Base-by-base conservation (phyloP, 1,140 invertebrate species). In the Philopotamus ludificatus region DNA sequence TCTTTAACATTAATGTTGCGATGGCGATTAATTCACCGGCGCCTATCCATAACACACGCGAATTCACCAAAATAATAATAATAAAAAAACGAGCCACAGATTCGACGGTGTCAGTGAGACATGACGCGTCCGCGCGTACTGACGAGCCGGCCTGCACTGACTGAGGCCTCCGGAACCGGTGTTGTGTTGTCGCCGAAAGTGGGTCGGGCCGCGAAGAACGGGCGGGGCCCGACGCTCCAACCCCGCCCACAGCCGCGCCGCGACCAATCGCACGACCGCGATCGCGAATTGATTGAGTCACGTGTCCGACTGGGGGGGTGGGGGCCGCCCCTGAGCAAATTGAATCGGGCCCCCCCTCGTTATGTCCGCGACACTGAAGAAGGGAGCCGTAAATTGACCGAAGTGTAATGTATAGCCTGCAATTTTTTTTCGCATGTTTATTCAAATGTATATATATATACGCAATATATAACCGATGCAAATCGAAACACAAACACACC, bases 11-110 rank as follows among this genome's bases (percentile, higher is more conserved):
- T 60, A 70, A 70, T 66, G 28, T 51, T 41, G 22, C 20, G 15
- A 51, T 53, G 39, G 45, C 2, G 18, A 23, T 58, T 77, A 78
- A 73, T 71, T 74, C 77, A 70, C 74, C 76, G 53, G 76, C 79
- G 60, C 34, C 23, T 12, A 20, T 47, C 50, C 41, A 39, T 45
- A 28, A 21, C 12, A 23, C 15, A 59, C 20, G n/a, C 7, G 18
- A 23, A 23, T 9, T 42, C 20, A 45, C 4, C n/a, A 42, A 60
- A 44, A 44, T n/a, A n/a, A n/a, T n/a, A n/a, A n/a, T n/a, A n/a
- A n/a, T n/a, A n/a, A n/a, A n/a, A n/a, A n/a, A n/a, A n/a, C n/a
- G n/a, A n/a, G n/a, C n/a, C n/a, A n/a, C n/a, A n/a, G n/a, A n/a
- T n/a, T n/a, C n/a, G n/a, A n/a, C n/a, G n/a, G n/a, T n/a, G n/a